Base-by-base conservation (phyloP, 2,888 invertebrate genomes). In the Lepas anatifera region DNA sequence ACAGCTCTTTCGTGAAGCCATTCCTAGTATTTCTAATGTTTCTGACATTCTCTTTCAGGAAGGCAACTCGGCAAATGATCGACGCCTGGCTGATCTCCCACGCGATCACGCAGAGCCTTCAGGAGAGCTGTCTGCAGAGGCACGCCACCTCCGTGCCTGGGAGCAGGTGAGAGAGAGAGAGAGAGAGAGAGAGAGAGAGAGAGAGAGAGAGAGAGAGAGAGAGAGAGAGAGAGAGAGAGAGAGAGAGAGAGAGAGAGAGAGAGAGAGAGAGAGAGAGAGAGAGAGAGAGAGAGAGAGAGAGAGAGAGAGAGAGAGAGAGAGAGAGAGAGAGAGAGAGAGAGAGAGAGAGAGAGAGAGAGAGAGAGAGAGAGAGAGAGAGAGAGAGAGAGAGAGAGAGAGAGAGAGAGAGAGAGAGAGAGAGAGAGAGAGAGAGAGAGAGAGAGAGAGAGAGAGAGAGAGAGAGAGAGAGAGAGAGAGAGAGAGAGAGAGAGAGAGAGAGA, bases 151-250 rank as follows among this genome's bases (percentile, higher is more conserved):
- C 52, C 29, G 52, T 52, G 3, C 52, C 52, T 29, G 52, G 52
- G 29, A 52, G 52, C 52, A 52, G 52, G 52, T 52, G 11, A 29
- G 48, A 43, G 67, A 67, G 43, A 68, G 50, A 50, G 35, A 68
- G 68, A 50, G 68, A 50, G 39, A 68, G 10, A 46, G 43, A 46
- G 43, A 46, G 10, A 46, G 43, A 46, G 43, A 46, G 10, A 46
- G 43, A 46, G 43, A 46, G 10, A 46, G 43, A 46, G 43, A 46
- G 10, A 46, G 43, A 46, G 43, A 46, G 10, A 46, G 43, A 46
- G 43, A 46, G 10, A 46, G 43, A 46, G 43, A 46, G 10, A 46
- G 43, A 46, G 43, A 46, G 10, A 46, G 43, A 46, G 43, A 46
- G 10, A 46, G 43, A 46, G 43, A 46, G 10, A 46, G 43, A 46